phyloP scores from a whole-genome alignment of 2,113 vertebrate species.

The Picathartes gymnocephalus region DNA sequence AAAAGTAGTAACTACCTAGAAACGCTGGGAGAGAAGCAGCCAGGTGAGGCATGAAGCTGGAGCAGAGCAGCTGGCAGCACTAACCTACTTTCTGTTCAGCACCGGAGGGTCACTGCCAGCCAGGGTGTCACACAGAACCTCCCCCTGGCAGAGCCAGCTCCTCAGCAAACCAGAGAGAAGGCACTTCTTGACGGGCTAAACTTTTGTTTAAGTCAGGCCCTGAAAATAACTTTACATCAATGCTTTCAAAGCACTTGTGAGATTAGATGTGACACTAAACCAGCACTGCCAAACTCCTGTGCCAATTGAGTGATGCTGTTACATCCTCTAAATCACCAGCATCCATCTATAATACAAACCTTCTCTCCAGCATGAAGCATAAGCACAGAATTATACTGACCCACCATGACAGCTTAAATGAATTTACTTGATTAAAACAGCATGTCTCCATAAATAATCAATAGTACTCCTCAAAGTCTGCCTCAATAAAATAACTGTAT shows the following conservation, averaged over 20 bases:
- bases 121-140: not conserved
- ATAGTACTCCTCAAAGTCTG: constrained; percentile 46
- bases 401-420: constrained; percentile 33
- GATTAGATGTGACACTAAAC: not conserved
- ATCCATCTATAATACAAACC: not conserved
- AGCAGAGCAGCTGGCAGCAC: not conserved
- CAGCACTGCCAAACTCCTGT: not conserved
- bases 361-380: not conserved
- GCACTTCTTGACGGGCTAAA: not conserved
- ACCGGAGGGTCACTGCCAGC: not conserved
- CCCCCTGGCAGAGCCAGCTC: not conserved
- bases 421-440: constrained; percentile 56
- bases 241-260: not conserved
- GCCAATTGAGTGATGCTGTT: not conserved
- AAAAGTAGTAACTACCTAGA: not conserved
- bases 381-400: constrained; percentile 30
- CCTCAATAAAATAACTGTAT: constrained; percentile 29
- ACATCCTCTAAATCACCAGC: not conserved
- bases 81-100: not conserved
- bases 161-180: fast-evolving
- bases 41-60: not conserved
- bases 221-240: not conserved
- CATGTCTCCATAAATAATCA: constrained; percentile 66
- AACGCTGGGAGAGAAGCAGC: not conserved
- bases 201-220: not conserved